A percentile compares a stretch with the other conserved stretches of the same genome.
Conservation (phyloP, 2,797 vertebrate species). For the Rousettus madagascariensis region DNA sequence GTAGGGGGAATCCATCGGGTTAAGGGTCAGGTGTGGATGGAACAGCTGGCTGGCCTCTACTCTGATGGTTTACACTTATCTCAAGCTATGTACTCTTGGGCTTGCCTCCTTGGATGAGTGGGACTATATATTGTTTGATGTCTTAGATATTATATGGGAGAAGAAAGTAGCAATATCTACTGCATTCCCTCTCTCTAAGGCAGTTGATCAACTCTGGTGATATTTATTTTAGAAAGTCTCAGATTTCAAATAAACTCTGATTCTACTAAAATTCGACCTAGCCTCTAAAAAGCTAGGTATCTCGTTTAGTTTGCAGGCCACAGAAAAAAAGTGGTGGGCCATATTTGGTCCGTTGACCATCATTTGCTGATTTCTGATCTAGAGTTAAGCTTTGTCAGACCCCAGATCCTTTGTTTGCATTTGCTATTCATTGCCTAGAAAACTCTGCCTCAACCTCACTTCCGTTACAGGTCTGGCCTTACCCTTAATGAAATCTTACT, state of each 20-base stretch:
- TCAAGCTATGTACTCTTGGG: background rate
- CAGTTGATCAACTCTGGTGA: background rate
- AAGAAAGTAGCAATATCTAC: background rate
- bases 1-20: background rate
- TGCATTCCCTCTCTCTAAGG: background rate
- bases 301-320: background rate
- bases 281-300: background rate
- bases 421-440: background rate
- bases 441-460: background rate
- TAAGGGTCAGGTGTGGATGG: background rate
- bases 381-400: background rate
- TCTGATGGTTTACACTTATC: background rate
- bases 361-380: background rate
- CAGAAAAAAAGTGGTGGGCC: background rate
- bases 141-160: background rate
- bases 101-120: background rate
- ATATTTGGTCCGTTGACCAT: background rate
- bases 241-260: background rate
- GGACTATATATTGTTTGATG: background rate
- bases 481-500: background rate
- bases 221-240: background rate
- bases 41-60: background rate
- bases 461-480: background rate
- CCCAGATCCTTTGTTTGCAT: background rate
- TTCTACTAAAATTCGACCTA: background rate